A percentile compares a stretch with the other conserved stretches of the same genome.
phyloP scores from a whole-genome alignment of 2,797 vertebrate species.

The Danionella dracula region DNA sequence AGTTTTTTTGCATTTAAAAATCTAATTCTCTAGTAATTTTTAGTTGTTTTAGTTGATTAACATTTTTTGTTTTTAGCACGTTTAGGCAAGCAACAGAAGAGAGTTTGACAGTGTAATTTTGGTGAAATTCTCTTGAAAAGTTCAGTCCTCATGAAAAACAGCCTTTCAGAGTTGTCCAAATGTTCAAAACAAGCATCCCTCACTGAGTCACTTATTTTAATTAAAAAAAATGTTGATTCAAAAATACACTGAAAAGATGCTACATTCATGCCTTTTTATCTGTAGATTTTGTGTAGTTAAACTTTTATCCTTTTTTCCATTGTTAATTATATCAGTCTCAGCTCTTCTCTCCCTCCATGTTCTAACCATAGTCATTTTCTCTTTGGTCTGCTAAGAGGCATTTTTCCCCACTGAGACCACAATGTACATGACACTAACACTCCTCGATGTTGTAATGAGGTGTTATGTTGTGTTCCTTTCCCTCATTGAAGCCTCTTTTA shows the following conservation, averaged over 20 bases:
- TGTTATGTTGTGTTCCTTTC: not conserved
- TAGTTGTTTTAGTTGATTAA: too few species aligned
- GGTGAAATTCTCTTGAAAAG: too few species aligned
- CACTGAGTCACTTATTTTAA: too few species aligned
- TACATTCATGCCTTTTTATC: not conserved
- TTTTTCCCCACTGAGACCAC: not conserved
- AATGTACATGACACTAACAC: not conserved
- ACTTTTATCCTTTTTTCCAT: not conserved
- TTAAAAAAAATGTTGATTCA: too few species aligned
- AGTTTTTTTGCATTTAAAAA: too few species aligned
- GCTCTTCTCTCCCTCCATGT: not conserved
- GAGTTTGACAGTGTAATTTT: too few species aligned
- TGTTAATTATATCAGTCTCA: not conserved
- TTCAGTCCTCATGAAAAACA: too few species aligned
- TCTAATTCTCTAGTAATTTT: too few species aligned
- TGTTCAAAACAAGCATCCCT: too few species aligned
- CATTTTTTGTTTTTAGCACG: too few species aligned
- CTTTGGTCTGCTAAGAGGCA: not conserved
- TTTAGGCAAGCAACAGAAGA: too few species aligned
- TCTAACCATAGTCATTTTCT: not conserved
- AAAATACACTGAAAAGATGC: not conserved
- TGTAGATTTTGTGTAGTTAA: not conserved
- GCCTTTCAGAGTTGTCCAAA: too few species aligned
- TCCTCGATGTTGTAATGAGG: constrained; percentile 12
- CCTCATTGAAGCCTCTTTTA: constrained; percentile 7